Evolutionary conservation across 1,140 invertebrate genomes (phyloP).

Genomic region (Drosophila parvula): DNA sequence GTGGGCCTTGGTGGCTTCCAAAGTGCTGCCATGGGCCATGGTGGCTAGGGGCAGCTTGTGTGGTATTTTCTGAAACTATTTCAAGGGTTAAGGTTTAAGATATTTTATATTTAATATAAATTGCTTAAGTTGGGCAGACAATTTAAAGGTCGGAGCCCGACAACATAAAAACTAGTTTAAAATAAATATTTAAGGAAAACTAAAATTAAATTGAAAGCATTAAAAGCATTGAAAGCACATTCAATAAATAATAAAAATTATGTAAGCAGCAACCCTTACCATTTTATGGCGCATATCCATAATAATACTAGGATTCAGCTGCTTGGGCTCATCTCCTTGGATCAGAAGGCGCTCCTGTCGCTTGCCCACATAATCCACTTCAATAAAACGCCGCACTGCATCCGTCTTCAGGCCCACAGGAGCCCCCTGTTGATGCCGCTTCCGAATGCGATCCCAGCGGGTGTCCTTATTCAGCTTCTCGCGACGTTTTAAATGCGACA

Average conservation of each 20-base stretch:
- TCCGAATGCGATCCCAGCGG: slow-evolving; percentile 82
- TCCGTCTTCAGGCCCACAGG: slow-evolving; percentile 65
- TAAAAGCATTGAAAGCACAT: too few species aligned
- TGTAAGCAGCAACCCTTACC: slow-evolving; percentile 17
- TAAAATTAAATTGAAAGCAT: too few species aligned
- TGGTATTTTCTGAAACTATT: slow-evolving; percentile 69
- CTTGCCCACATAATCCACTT: slow-evolving; percentile 68
- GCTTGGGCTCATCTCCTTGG: slow-evolving; percentile 60
- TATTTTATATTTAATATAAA: neutral
- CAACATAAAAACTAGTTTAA: too few species aligned
- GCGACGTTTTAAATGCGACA: slow-evolving; percentile 58
- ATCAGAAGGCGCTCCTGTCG: slow-evolving; percentile 58
- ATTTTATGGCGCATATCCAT: slow-evolving; percentile 83
- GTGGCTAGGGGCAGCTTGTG: slow-evolving; percentile 69
- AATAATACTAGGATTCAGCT: slow-evolving; percentile 70
- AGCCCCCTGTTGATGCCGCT: slow-evolving; percentile 58
- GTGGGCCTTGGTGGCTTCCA: slow-evolving; percentile 63
- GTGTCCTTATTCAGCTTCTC: slow-evolving; percentile 80
- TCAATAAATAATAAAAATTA: too few species aligned
- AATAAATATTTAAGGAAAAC: too few species aligned
- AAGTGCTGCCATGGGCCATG: slow-evolving; percentile 52
- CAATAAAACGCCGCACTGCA: slow-evolving; percentile 73
- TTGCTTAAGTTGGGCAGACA: too few species aligned
- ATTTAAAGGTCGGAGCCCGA: too few species aligned
- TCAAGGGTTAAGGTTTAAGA: neutral